These are phyloP conservation scores for Chionis minor DNA, from an alignment of 2,113 vertebrate species.

Conservation along the genomic window DNA sequence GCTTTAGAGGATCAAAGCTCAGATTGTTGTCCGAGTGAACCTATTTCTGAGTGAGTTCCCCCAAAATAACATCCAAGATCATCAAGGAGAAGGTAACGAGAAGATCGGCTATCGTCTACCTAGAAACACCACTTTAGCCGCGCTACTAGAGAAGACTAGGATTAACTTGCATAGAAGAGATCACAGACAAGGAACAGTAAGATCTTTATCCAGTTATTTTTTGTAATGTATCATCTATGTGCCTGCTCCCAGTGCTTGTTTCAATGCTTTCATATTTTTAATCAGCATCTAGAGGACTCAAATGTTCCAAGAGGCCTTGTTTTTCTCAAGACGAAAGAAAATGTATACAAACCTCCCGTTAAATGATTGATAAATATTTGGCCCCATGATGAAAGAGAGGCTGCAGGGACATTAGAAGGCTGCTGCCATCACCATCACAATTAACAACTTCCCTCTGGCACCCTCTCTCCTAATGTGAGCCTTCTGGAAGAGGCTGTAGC, in stretches of 20 bases:
- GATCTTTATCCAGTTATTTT: neutral
- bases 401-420: neutral
- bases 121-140: neutral
- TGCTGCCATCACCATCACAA: neutral
- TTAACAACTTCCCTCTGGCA: neutral
- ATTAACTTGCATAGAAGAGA: neutral
- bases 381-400: neutral
- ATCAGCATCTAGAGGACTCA: neutral
- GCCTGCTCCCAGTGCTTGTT: neutral
- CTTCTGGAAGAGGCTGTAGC: neutral
- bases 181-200: neutral
- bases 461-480: neutral
- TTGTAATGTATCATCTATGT: neutral
- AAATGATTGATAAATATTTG: neutral
- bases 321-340: neutral
- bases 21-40: neutral
- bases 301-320: neutral
- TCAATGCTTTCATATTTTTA: neutral
- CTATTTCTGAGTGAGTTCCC: neutral
- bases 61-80: neutral
- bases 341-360: neutral
- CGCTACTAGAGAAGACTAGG: neutral
- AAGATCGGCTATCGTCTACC: neutral
- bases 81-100: neutral
- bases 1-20: neutral